A percentile compares a stretch with the other conserved stretches of the same genome.
These are phyloP conservation scores for Festucalex cinctus DNA, from an alignment of 2,113 vertebrate species.

Conservation along the genomic window DNA sequence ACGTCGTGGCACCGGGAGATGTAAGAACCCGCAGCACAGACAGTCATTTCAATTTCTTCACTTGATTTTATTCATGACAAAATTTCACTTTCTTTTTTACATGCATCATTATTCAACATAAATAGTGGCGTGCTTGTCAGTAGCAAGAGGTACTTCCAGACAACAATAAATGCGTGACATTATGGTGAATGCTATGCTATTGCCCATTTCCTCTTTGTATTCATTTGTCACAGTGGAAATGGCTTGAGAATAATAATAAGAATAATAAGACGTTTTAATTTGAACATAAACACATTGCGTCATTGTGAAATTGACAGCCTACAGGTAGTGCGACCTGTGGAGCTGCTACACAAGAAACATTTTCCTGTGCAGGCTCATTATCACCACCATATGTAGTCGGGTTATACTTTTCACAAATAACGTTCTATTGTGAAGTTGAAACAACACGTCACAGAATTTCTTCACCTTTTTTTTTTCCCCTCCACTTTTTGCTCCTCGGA, in stretches of 20 bases:
- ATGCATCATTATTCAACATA: too few relatives aligned
- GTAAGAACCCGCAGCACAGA: slow-evolving; percentile 70
- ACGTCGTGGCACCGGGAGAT: slow-evolving; percentile 95
- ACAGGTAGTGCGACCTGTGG: background rate
- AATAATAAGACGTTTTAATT: background rate
- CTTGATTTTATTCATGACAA: background rate
- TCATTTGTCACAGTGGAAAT: background rate
- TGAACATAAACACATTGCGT: background rate
- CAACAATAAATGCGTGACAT: too few relatives aligned
- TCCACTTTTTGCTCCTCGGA: background rate
- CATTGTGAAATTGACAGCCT: background rate
- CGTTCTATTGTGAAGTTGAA: slow-evolving; percentile 2
- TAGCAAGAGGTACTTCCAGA: too few relatives aligned
- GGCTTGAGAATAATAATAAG: too few relatives aligned
- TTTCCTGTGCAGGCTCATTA: background rate
- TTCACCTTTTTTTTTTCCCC: background rate
- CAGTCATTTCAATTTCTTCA: background rate
- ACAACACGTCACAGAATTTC: background rate
- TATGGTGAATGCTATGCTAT: too few relatives aligned
- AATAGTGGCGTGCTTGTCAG: too few relatives aligned
- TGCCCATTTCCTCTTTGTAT: background rate
- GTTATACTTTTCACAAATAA: background rate
- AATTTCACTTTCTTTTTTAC: too few relatives aligned
- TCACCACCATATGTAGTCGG: background rate
- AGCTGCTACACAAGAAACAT: background rate